Percentiles rank a stretch among this genome's conserved stretches.
These are phyloP conservation scores for Virgularia gustaviana DNA, from an alignment of 92 coral and sea anemone genomes.

Conservation along the genomic window DNA sequence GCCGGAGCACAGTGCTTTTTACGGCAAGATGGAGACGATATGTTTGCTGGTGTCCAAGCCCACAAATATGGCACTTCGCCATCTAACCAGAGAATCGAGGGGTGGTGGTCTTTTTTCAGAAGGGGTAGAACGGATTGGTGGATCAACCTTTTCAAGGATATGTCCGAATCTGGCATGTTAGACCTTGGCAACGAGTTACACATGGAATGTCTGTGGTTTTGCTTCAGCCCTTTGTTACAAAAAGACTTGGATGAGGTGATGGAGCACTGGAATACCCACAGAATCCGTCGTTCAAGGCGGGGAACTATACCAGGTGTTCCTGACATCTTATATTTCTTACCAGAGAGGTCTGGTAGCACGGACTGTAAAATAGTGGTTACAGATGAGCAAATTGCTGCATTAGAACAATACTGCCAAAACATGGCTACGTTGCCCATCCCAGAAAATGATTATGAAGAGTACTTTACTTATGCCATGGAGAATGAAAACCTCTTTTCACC, in stretches of 20 bases:
- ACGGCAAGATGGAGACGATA: not conserved
- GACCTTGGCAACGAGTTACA: not conserved
- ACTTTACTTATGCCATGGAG: not conserved
- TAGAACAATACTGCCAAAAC: not conserved
- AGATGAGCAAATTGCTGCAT: not conserved
- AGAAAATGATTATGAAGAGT: not conserved
- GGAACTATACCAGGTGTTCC: conserved; percentile 3
- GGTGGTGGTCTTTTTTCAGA: conserved; percentile 2
- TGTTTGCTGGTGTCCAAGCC: not conserved
- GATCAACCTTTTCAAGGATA: not conserved
- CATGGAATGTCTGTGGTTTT: not conserved
- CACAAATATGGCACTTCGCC: not conserved
- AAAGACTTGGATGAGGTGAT: not conserved
- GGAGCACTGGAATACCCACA: not conserved
- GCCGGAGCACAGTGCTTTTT: not conserved
- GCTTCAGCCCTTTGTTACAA: not conserved
- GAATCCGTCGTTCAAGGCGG: not conserved
- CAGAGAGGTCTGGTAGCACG: not conserved
- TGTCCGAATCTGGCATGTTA: not conserved
- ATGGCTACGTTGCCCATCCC: not conserved
- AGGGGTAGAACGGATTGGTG: not conserved
- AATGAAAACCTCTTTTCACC: not conserved
- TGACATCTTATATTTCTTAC: not conserved
- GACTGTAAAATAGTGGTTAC: not conserved
- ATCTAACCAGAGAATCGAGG: not conserved